Conservation (phyloP, 2,113 vertebrate species). For the Lanius ludovicianus region DNA sequence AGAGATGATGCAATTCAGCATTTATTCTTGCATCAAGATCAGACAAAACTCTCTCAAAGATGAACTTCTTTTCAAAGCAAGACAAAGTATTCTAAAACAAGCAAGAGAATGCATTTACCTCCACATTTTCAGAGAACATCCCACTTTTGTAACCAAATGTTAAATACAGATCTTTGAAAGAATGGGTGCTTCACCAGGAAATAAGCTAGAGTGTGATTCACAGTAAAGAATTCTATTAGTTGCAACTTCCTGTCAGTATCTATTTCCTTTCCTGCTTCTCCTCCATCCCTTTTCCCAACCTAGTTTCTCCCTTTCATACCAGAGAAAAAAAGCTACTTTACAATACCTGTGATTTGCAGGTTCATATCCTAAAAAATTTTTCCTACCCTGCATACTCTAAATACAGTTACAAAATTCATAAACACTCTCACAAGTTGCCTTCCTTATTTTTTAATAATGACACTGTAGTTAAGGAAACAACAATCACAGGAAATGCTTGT, state of each 20-base stretch:
- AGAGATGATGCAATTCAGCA: not conserved
- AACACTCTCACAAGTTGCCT: not conserved
- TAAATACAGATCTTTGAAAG: not conserved
- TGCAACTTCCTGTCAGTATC: slow-evolving; percentile 29
- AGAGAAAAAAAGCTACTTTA: not conserved
- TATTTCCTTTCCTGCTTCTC: not conserved
- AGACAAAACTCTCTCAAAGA: not conserved
- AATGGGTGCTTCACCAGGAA: slow-evolving; percentile 2
- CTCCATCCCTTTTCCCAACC: not conserved
- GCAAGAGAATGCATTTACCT: not conserved
- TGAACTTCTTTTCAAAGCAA: not conserved
- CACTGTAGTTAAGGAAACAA: not conserved
- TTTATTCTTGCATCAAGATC: not conserved
- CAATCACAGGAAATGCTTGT: slow-evolving; percentile 13
- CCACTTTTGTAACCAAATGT: not conserved
- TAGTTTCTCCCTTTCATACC: not conserved
- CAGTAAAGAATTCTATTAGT: not conserved
- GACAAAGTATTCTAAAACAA: not conserved
- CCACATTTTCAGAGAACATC: not conserved
- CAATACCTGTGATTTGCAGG: not conserved
- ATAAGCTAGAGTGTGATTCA: not conserved
- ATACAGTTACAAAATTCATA: not conserved
- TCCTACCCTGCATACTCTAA: not conserved
- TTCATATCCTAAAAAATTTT: not conserved
- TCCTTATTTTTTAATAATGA: not conserved